Percentiles rank a stretch among this genome's conserved stretches.
These are phyloP conservation scores for Euphysa ruthae DNA, from an alignment of 30 jellyfish, hydroid and myxozoan genomes.

Conservation along the genomic window DNA sequence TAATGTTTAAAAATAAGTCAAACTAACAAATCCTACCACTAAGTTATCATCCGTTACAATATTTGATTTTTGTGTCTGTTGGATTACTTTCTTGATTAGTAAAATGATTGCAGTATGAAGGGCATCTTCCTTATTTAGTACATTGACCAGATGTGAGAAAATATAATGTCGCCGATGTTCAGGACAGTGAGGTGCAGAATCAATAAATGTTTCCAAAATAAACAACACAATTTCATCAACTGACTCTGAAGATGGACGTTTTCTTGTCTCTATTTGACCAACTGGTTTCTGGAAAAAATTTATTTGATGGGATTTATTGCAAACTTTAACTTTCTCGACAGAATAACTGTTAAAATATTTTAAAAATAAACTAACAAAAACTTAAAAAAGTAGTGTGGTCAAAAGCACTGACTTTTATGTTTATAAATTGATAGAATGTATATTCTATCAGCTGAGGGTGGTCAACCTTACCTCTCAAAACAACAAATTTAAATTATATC, in stretches of 20 bases:
- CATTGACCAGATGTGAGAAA: slow-evolving; percentile 50
- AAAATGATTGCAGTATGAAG: slow-evolving; percentile 45
- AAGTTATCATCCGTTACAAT: neutral
- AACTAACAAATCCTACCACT: neutral
- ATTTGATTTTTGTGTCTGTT: slow-evolving; percentile 3
- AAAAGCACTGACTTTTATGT: too few relatives aligned
- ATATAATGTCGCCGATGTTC: slow-evolving; percentile 80
- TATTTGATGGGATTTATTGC: too few relatives aligned
- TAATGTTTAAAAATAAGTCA: too few relatives aligned
- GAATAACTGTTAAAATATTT: too few relatives aligned
- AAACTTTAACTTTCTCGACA: too few relatives aligned
- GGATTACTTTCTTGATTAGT: slow-evolving; percentile 44
- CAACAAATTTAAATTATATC: too few relatives aligned
- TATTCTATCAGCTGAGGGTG: too few relatives aligned
- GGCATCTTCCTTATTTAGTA: slow-evolving; percentile 35
- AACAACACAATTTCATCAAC: slow-evolving; percentile 39
- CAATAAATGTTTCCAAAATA: slow-evolving; percentile 80
- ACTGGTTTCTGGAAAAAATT: neutral
- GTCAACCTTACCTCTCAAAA: too few relatives aligned
- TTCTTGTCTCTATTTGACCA: neutral
- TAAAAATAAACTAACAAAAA: too few relatives aligned
- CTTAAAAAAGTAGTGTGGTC: too few relatives aligned
- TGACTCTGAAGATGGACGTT: slow-evolving; percentile 5
- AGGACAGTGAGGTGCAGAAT: slow-evolving; percentile 89
- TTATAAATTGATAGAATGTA: too few relatives aligned